These are phyloP conservation scores for Metacarcinus magister DNA, from an alignment of 2,888 invertebrate species.

Conservation along the genomic window DNA sequence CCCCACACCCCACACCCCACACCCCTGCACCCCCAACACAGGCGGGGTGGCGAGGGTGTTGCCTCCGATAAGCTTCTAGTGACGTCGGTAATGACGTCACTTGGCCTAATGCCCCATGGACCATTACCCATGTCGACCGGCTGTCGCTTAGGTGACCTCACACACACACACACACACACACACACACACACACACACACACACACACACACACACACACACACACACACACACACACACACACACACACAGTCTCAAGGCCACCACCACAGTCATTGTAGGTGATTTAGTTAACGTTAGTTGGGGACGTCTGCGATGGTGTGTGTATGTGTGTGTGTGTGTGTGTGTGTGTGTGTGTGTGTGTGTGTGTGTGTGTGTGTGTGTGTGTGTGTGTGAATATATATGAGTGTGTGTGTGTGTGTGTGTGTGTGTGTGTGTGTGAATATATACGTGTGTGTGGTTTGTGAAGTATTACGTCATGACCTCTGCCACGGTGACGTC, in stretches of 20 bases:
- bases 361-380: no score
- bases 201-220: slow-evolving; percentile 52
- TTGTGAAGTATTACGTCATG: neutral
- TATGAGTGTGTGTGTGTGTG: no score
- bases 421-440: no score
- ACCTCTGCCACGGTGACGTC: neutral
- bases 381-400: no score
- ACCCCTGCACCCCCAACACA: neutral
- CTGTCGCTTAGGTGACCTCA: neutral
- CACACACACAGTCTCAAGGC: neutral
- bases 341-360: neutral
- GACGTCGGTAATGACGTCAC: slow-evolving; percentile 11
- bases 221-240: slow-evolving; percentile 37
- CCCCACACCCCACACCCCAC: neutral
- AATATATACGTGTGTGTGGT: neutral
- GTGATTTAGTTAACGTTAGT: neutral
- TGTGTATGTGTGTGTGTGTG: neutral
- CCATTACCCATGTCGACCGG: slow-evolving; percentile 28
- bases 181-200: slow-evolving; percentile 33
- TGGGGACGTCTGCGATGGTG: neutral
- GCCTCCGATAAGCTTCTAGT: neutral
- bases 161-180: slow-evolving; percentile 9
- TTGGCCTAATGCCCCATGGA: slow-evolving; percentile 6
- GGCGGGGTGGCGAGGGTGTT: neutral
- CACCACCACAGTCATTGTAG: neutral